Evolutionary conservation across 2,888 invertebrate genomes (phyloP).

Genomic region (Spilarctia lutea): DNA sequence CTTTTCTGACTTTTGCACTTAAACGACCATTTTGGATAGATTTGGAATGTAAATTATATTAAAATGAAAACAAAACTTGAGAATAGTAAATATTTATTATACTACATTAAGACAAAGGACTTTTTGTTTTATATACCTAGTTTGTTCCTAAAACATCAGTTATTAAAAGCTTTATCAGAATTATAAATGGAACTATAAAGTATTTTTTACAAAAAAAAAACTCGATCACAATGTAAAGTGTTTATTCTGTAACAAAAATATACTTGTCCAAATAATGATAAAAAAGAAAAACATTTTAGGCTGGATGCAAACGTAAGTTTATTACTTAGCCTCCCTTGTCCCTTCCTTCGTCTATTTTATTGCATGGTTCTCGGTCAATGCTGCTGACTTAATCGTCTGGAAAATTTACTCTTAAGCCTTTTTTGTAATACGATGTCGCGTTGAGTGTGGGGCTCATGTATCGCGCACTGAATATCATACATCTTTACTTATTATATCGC

Average conservation of each 20-base stretch:
- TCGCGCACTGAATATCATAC: too few relatives aligned
- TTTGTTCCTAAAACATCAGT: constrained; percentile 1
- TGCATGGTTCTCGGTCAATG: background rate
- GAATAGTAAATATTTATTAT: constrained; percentile 30
- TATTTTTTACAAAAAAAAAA: background rate
- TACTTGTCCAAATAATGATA: background rate
- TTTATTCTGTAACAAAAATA: background rate
- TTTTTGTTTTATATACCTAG: background rate
- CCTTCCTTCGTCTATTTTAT: background rate
- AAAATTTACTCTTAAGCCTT: background rate
- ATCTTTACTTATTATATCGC: background rate
- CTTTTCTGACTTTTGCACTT: constrained; percentile 52
- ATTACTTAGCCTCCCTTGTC: background rate
- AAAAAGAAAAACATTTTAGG: background rate
- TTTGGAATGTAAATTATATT: constrained; percentile 48
- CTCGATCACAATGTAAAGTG: background rate
- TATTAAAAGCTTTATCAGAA: background rate
- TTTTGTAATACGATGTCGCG: background rate
- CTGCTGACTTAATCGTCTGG: background rate
- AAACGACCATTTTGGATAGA: constrained; percentile 39
- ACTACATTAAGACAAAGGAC: constrained; percentile 17
- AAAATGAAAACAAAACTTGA: constrained; percentile 35
- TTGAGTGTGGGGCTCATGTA: background rate
- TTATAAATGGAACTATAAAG: background rate
- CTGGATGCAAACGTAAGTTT: background rate